Evolutionary conservation across 2,888 invertebrate genomes (phyloP).

Genomic region (Cenopis cana): DNA sequence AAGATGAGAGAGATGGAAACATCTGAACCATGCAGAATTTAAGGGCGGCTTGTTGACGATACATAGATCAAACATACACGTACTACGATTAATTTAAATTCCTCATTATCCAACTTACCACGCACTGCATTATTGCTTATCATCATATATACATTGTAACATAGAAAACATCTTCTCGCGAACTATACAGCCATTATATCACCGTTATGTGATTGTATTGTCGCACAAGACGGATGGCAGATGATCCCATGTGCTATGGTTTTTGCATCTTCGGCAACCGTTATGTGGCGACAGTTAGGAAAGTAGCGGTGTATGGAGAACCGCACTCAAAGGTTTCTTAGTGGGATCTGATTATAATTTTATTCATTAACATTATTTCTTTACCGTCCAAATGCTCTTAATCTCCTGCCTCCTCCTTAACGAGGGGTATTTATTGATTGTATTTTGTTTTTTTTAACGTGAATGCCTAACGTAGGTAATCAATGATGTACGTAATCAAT

Average conservation of each 20-base stretch:
- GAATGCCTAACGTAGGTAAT: not conserved
- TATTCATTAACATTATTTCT: not conserved
- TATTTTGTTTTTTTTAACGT: too few relatives aligned
- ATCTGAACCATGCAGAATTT: too few relatives aligned
- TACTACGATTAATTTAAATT: too few relatives aligned
- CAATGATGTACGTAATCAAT: too few relatives aligned
- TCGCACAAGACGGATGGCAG: constrained; percentile 52
- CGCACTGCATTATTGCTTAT: not conserved
- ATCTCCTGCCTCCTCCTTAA: not conserved
- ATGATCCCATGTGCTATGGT: constrained; percentile 50
- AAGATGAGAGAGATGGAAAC: too few relatives aligned
- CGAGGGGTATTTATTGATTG: not conserved
- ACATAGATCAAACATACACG: too few relatives aligned
- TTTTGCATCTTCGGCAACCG: constrained; percentile 55
- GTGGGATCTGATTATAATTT: constrained; percentile 7
- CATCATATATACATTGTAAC: not conserved
- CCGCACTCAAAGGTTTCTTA: constrained; percentile 32
- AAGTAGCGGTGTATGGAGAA: constrained; percentile 35
- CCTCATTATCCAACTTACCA: too few relatives aligned
- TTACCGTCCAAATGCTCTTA: not conserved
- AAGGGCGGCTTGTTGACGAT: too few relatives aligned
- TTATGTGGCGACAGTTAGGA: constrained; percentile 38
- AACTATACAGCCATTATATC: constrained; percentile 37
- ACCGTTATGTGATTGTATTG: constrained; percentile 47
- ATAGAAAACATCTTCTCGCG: not conserved